These are phyloP conservation scores for Ooceraea biroi DNA, from an alignment of 1,140 invertebrate genomes.

Conservation along the genomic window DNA sequence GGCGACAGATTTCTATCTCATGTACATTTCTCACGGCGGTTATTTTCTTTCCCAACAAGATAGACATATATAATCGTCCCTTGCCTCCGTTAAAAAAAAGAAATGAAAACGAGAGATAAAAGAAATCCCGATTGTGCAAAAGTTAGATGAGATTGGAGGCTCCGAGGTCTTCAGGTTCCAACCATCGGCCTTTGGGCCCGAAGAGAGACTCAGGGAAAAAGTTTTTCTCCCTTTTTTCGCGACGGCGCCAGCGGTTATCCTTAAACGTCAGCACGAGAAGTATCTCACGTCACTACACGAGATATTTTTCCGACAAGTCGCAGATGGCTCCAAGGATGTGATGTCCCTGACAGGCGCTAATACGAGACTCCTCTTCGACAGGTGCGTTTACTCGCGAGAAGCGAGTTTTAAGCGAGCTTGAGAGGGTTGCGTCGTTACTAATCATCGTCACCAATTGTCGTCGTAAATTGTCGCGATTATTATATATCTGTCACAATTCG, in stretches of 20 bases:
- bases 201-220: neutral
- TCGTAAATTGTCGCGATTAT: neutral
- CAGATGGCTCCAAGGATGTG: slow-evolving; percentile 30
- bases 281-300: neutral
- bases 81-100: neutral
- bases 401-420: neutral
- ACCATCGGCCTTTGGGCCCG: neutral
- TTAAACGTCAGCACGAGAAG: slow-evolving; percentile 14
- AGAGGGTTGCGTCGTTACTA: neutral
- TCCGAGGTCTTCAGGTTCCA: neutral
- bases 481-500: too few species aligned
- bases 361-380: neutral
- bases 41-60: neutral
- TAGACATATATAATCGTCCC: neutral
- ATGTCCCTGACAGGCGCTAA: slow-evolving; percentile 5
- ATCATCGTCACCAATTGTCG: neutral
- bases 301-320: slow-evolving; percentile 16
- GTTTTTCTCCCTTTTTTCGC: neutral
- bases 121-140: neutral
- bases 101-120: neutral
- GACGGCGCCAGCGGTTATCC: neutral
- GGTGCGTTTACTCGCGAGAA: neutral
- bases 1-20: neutral
- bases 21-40: neutral
- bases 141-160: neutral